phyloP scores from a whole-genome alignment of 2,888 invertebrate species.

The Heliconius erato region DNA sequence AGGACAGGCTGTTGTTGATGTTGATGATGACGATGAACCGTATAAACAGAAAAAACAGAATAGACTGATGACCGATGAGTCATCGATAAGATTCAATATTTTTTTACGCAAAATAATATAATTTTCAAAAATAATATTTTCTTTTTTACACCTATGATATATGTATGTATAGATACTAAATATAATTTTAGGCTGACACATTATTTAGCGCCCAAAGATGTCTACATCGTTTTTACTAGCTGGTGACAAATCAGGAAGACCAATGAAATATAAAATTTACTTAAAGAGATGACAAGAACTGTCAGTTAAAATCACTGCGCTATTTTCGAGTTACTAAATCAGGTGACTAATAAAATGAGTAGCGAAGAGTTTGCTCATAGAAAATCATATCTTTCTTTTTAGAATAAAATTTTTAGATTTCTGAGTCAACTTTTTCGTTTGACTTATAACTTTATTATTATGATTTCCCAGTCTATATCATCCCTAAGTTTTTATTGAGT shows the following conservation, averaged over 20 bases:
- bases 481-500: too few species aligned
- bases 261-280: slow-evolving; percentile 13
- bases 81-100: too few species aligned
- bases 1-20: too few species aligned
- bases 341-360: slow-evolving; percentile 32
- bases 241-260: slow-evolving; percentile 29
- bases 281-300: slow-evolving; percentile 13
- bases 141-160: not conserved
- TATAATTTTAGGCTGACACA: slow-evolving; percentile 10
- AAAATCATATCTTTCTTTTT: not conserved
- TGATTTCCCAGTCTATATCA: not conserved
- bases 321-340: slow-evolving; percentile 41
- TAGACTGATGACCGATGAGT: too few species aligned
- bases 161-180: not conserved
- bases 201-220: not conserved
- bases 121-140: too few species aligned
- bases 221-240: not conserved
- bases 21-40: too few species aligned
- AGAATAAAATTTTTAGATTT: not conserved
- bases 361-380: not conserved
- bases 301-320: slow-evolving; percentile 38
- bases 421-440: not conserved
- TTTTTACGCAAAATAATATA: too few species aligned
- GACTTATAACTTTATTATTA: not conserved
- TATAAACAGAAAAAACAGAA: too few species aligned